These are phyloP conservation scores for Cataglyphis cursor DNA, from an alignment of 2,888 invertebrate genomes.

Conservation along the genomic window DNA sequence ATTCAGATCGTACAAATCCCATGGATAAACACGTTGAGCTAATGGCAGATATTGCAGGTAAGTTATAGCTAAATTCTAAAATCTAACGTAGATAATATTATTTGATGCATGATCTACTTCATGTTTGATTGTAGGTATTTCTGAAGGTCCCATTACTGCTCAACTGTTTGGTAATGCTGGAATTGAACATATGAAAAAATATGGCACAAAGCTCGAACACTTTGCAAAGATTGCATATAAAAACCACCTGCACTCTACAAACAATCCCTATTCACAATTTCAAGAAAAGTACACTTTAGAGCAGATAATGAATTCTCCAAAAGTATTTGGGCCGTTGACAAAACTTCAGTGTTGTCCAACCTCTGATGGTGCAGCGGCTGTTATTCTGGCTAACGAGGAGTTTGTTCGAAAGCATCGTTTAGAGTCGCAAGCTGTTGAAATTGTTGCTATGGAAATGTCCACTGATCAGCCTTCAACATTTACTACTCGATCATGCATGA, in stretches of 20 bases:
- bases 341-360: slow-evolving; percentile 99
- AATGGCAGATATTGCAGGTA: slow-evolving; percentile 94
- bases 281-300: slow-evolving; percentile 96
- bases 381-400: slow-evolving; percentile 95
- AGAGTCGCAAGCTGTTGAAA: slow-evolving; percentile 96
- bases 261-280: slow-evolving; percentile 99
- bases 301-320: slow-evolving; percentile 95
- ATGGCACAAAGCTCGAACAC: slow-evolving; percentile 96
- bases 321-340: slow-evolving; percentile 96
- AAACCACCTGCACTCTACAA: slow-evolving; percentile 98
- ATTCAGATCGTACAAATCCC: slow-evolving; percentile 94
- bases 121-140: slow-evolving; percentile 87
- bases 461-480: slow-evolving; percentile 97
- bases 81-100: background rate
- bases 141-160: slow-evolving; percentile 95
- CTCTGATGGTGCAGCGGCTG: slow-evolving; percentile 99
- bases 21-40: slow-evolving; percentile 95
- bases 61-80: background rate
- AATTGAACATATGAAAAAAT: slow-evolving; percentile 97
- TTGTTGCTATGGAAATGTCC: slow-evolving; percentile 98
- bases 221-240: slow-evolving; percentile 99
- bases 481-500: slow-evolving; percentile 92
- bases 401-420: slow-evolving; percentile 95
- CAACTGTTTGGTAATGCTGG: slow-evolving; percentile 99
- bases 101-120: background rate